phyloP scores from a whole-genome alignment of 2,888 invertebrate genomes.

The Apodemia zela region DNA sequence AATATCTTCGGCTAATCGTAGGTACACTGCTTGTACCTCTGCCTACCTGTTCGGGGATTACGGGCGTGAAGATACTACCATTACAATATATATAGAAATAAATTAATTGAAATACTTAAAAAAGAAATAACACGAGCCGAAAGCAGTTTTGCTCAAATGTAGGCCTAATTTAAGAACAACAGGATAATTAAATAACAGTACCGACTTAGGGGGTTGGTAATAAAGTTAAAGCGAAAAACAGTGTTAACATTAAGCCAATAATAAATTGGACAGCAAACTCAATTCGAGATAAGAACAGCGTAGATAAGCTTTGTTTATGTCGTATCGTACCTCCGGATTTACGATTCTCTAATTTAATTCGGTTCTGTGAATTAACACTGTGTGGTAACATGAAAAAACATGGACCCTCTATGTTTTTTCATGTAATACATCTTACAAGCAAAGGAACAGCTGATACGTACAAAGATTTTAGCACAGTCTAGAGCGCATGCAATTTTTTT shows the following conservation, averaged over 20 bases:
- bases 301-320: constrained; percentile 68
- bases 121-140: neutral
- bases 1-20: no score
- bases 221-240: constrained; percentile 1
- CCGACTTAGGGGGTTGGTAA: constrained; percentile 1
- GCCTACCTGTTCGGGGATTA: no score
- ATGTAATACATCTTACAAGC: no score
- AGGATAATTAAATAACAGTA: constrained; percentile 6
- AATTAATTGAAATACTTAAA: no score
- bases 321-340: constrained; percentile 54
- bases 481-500: no score
- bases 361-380: constrained; percentile 54
- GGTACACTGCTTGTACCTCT: no score
- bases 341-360: constrained; percentile 63
- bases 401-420: no score
- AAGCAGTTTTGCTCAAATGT: neutral
- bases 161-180: neutral
- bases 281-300: constrained; percentile 52
- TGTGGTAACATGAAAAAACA: neutral
- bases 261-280: constrained; percentile 39
- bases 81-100: no score
- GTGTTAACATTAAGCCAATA: constrained; percentile 23
- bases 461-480: no score
- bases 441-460: no score
- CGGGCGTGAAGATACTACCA: no score